Conservation (phyloP, 2,113 vertebrate genomes). For the Chamaea fasciata region DNA sequence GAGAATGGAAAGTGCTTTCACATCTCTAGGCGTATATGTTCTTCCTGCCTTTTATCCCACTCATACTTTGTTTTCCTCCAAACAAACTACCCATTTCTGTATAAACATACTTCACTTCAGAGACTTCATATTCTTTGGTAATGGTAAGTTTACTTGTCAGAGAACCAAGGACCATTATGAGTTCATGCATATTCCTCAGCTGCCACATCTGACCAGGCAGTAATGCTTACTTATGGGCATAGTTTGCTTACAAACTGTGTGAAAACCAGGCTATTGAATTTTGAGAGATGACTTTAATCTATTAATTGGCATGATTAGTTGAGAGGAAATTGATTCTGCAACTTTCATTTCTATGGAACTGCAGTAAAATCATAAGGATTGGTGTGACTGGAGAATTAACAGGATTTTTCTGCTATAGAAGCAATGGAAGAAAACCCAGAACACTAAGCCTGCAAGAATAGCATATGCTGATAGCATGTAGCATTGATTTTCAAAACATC, state of each 20-base stretch:
- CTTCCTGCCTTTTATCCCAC: not conserved
- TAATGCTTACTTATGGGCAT: not conserved
- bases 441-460: not conserved
- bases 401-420: not conserved
- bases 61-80: not conserved
- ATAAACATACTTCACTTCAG: not conserved
- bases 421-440: not conserved
- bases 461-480: accelerated
- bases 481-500: not conserved
- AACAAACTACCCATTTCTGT: not conserved
- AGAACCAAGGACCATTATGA: not conserved
- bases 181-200: not conserved
- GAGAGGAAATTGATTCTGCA: not conserved
- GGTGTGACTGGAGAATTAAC: not conserved
- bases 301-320: accelerated
- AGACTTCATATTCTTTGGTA: not conserved
- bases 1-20: not conserved
- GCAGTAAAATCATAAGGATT: not conserved
- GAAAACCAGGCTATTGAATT: not conserved
- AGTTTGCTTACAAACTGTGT: not conserved
- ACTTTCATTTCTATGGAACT: not conserved
- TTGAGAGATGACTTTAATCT: not conserved
- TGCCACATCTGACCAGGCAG: not conserved
- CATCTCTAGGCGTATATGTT: not conserved
- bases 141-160: not conserved